phyloP scores from a whole-genome alignment of 2,113 vertebrate genomes.

The Anthoscopus minutus region DNA sequence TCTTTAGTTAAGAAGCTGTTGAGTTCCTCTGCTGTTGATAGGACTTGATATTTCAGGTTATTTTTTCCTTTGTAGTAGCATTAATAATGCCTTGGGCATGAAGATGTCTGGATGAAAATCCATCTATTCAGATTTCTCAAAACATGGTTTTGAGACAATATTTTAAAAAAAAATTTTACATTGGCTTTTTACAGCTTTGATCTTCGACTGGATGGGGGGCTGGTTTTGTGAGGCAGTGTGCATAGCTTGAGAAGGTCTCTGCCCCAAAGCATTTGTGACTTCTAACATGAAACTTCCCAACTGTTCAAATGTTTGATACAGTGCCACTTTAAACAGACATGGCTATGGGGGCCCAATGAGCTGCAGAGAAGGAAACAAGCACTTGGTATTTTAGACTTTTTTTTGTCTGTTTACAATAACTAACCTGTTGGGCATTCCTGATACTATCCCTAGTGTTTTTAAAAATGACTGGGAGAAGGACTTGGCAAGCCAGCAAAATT shows the following conservation, averaged over 20 bases:
- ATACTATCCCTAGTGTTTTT: neutral
- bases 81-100: neutral
- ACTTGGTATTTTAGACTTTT: neutral
- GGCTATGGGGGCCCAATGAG: neutral
- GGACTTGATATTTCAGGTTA: neutral
- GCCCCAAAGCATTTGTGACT: neutral
- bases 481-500: neutral
- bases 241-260: neutral
- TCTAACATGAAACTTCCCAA: neutral
- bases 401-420: neutral
- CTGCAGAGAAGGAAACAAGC: neutral
- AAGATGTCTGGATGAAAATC: neutral
- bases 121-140: neutral
- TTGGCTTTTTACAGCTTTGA: neutral
- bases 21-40: neutral
- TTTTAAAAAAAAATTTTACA: fast-evolving
- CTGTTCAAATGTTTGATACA: neutral
- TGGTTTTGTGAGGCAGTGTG: neutral
- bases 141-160: neutral
- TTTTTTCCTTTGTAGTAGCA: neutral
- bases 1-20: constrained; percentile 18
- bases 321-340: neutral
- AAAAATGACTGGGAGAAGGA: neutral
- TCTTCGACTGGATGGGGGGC: neutral
- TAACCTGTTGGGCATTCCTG: neutral